These are phyloP conservation scores for Chaetogeoica ovagalla DNA, from an alignment of 2,888 invertebrate species.

Conservation along the genomic window DNA sequence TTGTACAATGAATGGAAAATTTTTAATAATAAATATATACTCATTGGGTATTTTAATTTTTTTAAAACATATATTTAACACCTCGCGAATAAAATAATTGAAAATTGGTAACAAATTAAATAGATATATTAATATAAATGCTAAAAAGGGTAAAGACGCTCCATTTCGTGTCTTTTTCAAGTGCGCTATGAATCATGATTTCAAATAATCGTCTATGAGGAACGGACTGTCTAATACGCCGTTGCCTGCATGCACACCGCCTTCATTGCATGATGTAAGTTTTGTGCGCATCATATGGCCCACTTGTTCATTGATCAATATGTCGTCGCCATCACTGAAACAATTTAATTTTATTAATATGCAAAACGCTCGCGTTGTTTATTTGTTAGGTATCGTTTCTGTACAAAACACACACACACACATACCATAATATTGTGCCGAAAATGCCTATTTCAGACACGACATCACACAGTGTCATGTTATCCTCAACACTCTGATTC, in stretches of 20 bases:
- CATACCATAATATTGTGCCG: constrained; percentile 75
- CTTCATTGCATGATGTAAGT: constrained; percentile 79
- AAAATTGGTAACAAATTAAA: no score
- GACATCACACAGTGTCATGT: constrained; percentile 65
- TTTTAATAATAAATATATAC: no score
- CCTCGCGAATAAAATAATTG: no score
- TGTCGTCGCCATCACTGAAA: constrained; percentile 67
- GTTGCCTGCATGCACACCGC: constrained; percentile 88
- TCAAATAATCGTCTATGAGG: constrained; percentile 59
- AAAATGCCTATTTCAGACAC: constrained; percentile 96
- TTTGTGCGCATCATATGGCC: constrained; percentile 94
- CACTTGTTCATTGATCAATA: constrained; percentile 74
- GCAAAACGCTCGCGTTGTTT: neutral
- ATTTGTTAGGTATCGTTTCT: neutral
- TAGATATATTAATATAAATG: no score
- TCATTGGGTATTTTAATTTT: no score
- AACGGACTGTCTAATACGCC: constrained; percentile 91
- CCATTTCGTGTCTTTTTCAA: neutral
- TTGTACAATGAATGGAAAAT: no score
- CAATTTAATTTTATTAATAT: constrained; percentile 15
- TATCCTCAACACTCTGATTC: constrained; percentile 59
- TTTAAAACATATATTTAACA: no score
- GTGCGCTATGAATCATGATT: neutral
- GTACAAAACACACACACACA: constrained; percentile 6
- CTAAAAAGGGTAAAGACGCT: no score